Percentiles rank a stretch among this genome's conserved stretches.
These are phyloP conservation scores for Drosophila melanocephala DNA, from an alignment of 2,888 invertebrate genomes.

Conservation along the genomic window DNA sequence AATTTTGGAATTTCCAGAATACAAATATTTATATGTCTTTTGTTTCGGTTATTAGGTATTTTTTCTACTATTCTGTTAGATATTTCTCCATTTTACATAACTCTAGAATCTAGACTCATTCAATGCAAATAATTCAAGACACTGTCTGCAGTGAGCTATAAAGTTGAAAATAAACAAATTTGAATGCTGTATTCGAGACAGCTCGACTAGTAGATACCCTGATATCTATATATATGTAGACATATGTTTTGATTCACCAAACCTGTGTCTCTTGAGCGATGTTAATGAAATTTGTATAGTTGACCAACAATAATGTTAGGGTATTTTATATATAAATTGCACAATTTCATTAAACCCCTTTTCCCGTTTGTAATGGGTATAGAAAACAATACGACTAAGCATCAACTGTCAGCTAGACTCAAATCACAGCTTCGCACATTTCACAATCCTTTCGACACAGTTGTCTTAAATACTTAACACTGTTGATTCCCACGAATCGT, in stretches of 20 bases:
- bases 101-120: neutral
- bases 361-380: neutral
- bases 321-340: neutral
- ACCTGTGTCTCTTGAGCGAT: neutral
- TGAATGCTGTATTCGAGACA: too few species aligned
- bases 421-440: neutral
- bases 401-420: neutral
- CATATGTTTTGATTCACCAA: neutral
- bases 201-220: neutral
- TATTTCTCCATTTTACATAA: too few species aligned
- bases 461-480: slow-evolving; percentile 25
- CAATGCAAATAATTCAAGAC: neutral
- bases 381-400: neutral
- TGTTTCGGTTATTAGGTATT: neutral
- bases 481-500: neutral
- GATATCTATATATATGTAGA: neutral
- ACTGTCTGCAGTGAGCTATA: neutral
- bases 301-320: neutral
- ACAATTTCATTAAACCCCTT: neutral
- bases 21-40: neutral
- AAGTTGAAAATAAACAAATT: neutral
- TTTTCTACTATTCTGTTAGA: neutral
- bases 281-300: accelerated
- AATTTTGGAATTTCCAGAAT: too few species aligned
- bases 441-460: slow-evolving; percentile 1